Evolutionary conservation across 1,140 invertebrate genomes (phyloP).

Genomic region (Brachionus manjavacas): DNA sequence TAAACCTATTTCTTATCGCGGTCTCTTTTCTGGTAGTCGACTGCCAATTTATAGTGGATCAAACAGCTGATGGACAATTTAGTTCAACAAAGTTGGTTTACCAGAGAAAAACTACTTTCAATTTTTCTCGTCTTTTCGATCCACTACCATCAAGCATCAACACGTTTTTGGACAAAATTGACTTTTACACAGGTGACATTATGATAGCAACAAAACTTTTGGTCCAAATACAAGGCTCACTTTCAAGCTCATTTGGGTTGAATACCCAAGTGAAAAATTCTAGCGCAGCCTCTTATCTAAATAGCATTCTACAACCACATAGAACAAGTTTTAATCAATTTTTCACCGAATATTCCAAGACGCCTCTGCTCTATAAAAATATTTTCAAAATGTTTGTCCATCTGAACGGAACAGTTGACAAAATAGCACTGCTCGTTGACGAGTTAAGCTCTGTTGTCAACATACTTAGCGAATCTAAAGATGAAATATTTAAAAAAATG

Average conservation of each 20-base stretch:
- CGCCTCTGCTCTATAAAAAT: not conserved
- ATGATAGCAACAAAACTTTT: not conserved
- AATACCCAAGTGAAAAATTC: not conserved
- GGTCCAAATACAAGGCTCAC: not conserved
- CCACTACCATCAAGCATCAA: not conserved
- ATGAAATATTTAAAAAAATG: not conserved
- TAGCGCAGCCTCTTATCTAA: not conserved
- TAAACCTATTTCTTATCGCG: not conserved
- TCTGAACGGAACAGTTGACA: not conserved
- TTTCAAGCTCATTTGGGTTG: not conserved
- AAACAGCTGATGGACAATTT: not conserved
- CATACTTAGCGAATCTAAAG: not conserved
- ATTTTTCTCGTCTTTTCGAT: not conserved
- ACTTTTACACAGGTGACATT: not conserved
- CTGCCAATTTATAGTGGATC: not conserved
- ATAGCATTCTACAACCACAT: not conserved
- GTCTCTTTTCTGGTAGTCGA: not conserved
- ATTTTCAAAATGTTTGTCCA: not conserved
- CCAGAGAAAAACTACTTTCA: not conserved
- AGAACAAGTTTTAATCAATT: not conserved
- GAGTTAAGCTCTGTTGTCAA: not conserved
- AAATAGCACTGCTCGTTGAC: not conserved
- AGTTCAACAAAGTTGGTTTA: not conserved
- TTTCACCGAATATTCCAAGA: not conserved
- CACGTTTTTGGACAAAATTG: not conserved